Conservation (phyloP, 2,113 vertebrate species). For the Rynchops niger region DNA sequence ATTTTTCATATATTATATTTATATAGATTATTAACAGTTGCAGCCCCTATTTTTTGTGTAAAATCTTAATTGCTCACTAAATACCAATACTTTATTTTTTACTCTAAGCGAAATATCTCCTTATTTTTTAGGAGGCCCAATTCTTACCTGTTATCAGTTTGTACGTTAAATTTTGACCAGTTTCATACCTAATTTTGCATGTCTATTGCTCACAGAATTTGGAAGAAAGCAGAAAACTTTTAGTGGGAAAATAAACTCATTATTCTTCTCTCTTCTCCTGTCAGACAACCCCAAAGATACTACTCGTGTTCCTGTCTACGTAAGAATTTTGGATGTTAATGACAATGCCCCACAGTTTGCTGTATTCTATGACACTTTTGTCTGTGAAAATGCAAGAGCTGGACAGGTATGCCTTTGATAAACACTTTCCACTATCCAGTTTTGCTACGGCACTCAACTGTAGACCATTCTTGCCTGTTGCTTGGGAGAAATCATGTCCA, state of each 20-base stretch:
- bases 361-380: constrained; percentile 94
- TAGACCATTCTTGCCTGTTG: not conserved
- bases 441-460: not conserved
- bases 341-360: constrained; percentile 96
- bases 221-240: not conserved
- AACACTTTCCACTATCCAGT: not conserved
- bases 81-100: not conserved
- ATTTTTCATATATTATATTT: constrained; percentile 18
- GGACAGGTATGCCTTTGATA: constrained; percentile 84
- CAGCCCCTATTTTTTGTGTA: not conserved
- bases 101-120: not conserved
- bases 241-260: not conserved
- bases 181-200: not conserved
- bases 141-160: not conserved
- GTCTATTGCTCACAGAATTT: not conserved
- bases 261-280: not conserved
- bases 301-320: constrained; percentile 89
- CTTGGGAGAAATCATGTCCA: not conserved
- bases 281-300: constrained; percentile 89
- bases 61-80: not conserved
- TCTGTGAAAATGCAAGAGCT: constrained; percentile 95
- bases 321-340: constrained; percentile 93
- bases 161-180: not conserved
- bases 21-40: not conserved
- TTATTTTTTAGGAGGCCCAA: not conserved